A percentile compares a stretch with the other conserved stretches of the same genome.
These are phyloP conservation scores for Cyrtorhinus lividipennis DNA, from an alignment of 1,140 invertebrate genomes.

Conservation along the genomic window DNA sequence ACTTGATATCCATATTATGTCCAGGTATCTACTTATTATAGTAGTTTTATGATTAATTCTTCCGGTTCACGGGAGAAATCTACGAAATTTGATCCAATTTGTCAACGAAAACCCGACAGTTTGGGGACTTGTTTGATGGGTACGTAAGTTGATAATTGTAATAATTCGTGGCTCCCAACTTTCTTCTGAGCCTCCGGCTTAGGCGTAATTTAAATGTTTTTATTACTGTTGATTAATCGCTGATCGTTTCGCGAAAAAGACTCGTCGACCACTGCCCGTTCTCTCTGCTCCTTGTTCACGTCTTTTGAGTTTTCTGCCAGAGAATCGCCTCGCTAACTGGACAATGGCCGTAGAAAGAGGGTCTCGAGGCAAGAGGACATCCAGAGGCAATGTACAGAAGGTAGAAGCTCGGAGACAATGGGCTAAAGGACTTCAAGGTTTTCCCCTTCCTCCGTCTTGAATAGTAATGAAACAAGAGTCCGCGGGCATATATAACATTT, in stretches of 20 bases:
- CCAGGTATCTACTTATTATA: no score
- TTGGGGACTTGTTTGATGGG: no score
- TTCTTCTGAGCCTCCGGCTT: no score
- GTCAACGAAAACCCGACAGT: no score
- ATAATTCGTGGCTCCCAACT: no score
- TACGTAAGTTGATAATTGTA: no score
- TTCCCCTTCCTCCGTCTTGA: not conserved
- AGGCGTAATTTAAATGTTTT: no score
- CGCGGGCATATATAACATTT: not conserved
- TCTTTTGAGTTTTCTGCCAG: not conserved
- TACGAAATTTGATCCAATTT: no score
- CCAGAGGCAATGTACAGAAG: not conserved
- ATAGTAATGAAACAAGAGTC: not conserved
- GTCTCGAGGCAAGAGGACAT: not conserved
- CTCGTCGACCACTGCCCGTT: not conserved
- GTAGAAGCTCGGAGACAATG: not conserved
- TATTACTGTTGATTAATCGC: not conserved
- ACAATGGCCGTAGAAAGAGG: not conserved
- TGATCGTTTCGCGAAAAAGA: not conserved
- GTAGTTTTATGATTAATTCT: no score
- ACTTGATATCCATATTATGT: no score
- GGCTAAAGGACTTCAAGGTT: not conserved
- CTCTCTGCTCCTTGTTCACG: not conserved
- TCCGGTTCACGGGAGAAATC: no score
- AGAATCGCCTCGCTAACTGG: not conserved